Conservation (phyloP, 2,888 invertebrate species). For the Lamellibrachia satsuma region DNA sequence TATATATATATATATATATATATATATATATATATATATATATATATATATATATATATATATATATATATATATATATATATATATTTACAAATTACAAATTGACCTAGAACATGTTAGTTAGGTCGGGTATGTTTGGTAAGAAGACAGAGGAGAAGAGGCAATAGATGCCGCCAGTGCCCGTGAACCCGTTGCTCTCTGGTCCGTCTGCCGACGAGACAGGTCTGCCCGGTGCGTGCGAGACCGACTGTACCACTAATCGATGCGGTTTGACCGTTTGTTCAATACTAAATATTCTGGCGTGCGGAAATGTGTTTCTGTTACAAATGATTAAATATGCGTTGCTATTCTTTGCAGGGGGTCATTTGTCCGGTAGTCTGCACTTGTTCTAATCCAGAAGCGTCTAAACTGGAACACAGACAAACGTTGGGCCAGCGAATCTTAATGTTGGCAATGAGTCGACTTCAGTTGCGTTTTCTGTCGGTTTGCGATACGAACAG, state of each 20-base stretch:
- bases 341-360: not conserved
- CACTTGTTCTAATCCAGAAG: not conserved
- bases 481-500: constrained; percentile 5
- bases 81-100: no score
- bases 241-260: not conserved
- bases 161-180: not conserved
- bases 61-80: no score
- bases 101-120: no score
- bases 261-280: constrained; percentile 12
- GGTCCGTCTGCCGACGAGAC: not conserved
- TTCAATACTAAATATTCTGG: not conserved
- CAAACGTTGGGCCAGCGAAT: not conserved
- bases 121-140: no score
- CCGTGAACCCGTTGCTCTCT: not conserved
- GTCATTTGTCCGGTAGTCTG: not conserved
- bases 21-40: not conserved
- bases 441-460: not conserved
- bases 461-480: not conserved
- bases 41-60: not conserved
- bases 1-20: not conserved
- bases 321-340: not conserved
- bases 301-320: not conserved
- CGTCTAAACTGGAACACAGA: not conserved
- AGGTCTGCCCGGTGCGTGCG: not conserved
- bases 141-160: not conserved